Conservation (phyloP, 2,888 invertebrate species). For the Serripes groenlandicus region DNA sequence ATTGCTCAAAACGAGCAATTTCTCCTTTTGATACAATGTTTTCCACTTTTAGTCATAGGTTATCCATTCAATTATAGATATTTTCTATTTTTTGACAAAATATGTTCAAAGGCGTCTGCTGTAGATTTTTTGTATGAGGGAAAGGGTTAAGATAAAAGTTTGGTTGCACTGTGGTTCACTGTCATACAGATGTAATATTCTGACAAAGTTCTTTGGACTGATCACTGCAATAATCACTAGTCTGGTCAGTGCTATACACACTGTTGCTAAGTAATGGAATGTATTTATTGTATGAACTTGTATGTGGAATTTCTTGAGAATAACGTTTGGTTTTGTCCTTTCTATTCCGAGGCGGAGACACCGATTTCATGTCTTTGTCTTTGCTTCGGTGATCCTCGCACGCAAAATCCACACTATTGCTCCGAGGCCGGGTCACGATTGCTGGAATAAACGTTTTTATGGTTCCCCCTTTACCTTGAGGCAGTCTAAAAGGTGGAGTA, state of each 20-base stretch:
- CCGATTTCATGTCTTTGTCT: slow-evolving; percentile 35
- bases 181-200: slow-evolving; percentile 80
- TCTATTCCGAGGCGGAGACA: slow-evolving; percentile 44
- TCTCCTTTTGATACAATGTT: too few relatives aligned
- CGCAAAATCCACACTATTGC: slow-evolving; percentile 69
- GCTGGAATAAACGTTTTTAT: slow-evolving; percentile 73
- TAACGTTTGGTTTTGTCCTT: slow-evolving; percentile 69
- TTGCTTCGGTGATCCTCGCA: slow-evolving; percentile 60
- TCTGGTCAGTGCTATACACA: slow-evolving; percentile 64
- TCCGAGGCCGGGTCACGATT: slow-evolving; percentile 60
- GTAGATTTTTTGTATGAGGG: not conserved
- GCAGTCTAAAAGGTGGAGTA: slow-evolving; percentile 52
- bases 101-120: too few relatives aligned
- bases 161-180: slow-evolving; percentile 39
- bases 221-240: slow-evolving; percentile 81
- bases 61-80: too few relatives aligned
- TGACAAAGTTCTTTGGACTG: slow-evolving; percentile 80
- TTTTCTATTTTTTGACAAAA: too few relatives aligned
- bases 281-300: slow-evolving; percentile 65
- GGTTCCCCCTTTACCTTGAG: slow-evolving; percentile 55
- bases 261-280: slow-evolving; percentile 67
- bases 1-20: too few relatives aligned
- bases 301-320: slow-evolving; percentile 67
- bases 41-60: too few relatives aligned
- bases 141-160: not conserved